phyloP scores from a whole-genome alignment of 2,113 vertebrate genomes.

The Ceyx melanurus region DNA sequence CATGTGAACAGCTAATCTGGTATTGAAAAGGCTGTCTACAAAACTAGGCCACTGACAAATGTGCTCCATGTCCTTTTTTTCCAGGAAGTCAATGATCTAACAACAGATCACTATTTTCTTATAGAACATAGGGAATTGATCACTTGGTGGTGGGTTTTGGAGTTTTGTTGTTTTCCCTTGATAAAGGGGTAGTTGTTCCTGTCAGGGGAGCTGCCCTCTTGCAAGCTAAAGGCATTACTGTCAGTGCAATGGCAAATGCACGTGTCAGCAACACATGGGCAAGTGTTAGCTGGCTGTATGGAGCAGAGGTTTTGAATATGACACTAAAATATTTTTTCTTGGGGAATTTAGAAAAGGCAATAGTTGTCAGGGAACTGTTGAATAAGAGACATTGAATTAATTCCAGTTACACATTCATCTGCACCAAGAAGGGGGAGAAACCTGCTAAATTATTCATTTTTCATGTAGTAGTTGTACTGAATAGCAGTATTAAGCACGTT shows the following conservation, averaged over 20 bases:
- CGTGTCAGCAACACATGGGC: not conserved
- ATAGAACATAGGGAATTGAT: not conserved
- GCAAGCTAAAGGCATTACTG: not conserved
- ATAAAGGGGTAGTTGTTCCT: not conserved
- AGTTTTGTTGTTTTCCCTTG: too few species aligned
- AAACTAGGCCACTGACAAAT: constrained; percentile 35
- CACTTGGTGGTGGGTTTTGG: not conserved
- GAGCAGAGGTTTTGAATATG: not conserved
- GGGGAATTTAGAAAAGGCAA: not conserved
- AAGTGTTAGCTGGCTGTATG: not conserved
- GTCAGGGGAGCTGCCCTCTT: not conserved
- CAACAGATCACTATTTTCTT: constrained; percentile 40
- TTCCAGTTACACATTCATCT: not conserved
- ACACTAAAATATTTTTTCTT: not conserved
- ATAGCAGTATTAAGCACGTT: not conserved
- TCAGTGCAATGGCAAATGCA: not conserved
- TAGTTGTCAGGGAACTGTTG: not conserved
- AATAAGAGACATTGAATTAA: not conserved
- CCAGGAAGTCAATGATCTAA: constrained; percentile 10
- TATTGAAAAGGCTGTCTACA: constrained; percentile 30
- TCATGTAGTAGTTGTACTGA: not conserved
- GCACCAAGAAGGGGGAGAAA: not conserved
- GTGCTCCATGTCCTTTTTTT: not conserved
- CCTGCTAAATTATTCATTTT: not conserved
- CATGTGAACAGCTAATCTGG: constrained; percentile 24